Base-by-base conservation (phyloP, 2,888 invertebrate species). In the Muscina levida region DNA sequence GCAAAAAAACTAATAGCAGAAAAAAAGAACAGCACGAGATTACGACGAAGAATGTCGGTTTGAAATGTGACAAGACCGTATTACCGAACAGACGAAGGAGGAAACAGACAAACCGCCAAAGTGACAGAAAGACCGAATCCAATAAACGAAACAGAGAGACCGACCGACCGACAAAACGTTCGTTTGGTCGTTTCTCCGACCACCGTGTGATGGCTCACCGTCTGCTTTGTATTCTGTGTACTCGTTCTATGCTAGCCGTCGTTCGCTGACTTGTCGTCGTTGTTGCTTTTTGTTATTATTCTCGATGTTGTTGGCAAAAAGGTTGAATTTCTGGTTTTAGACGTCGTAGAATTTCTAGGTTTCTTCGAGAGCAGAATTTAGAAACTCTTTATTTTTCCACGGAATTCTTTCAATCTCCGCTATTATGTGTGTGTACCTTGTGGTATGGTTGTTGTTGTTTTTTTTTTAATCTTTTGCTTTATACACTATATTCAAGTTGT, bases 321-420 rank as follows among this genome's bases (percentile, higher is more conserved):
- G 51, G 89, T 88, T 84, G 89, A 86, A 84, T 87, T 87, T 87
- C 88, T 84, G 88, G 88, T 88, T 88, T 87, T 82, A 8, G 31
- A 44, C 48, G 74, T 46, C 77, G 48, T 68, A 67, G 84, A 83
- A 84, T 85, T 87, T 87, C 84, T 87, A 79, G 77, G 70, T 78
- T 72, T 81, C 53, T 74, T 73, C 82, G 82, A 84, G 68, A 31
- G 31, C 31, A 31, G 31, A 31, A 31, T 31, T 31, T 31, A 31
- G 31, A 76, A 79, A 72, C 56, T 72, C 48, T 31, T 5, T 31
- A 31, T 77, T 65, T 74, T 80, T 56, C 46, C 72, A 72, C 56
- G 48, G 53, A 75, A 79, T 72, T 75, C 67, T 79, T 59, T 39
- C 67, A 57, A 57, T 71, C 57, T 79, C 53, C 42, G 68, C 68